These are phyloP conservation scores for Nematolebias whitei DNA, from an alignment of 2,113 vertebrate species.

Conservation along the genomic window DNA sequence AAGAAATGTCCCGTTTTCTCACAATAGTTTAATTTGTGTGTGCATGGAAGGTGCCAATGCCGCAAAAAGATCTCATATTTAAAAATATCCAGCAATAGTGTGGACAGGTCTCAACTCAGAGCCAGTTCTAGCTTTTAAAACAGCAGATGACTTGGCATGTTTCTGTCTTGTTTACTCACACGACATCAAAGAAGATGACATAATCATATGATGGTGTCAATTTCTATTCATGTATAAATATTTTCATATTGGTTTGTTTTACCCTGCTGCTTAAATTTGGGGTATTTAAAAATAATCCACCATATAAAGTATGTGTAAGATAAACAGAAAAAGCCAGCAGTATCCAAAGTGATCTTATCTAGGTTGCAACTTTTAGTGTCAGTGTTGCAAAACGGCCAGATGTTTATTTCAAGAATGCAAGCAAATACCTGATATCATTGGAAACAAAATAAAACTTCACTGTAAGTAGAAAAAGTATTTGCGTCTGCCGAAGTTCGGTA, in stretches of 20 bases:
- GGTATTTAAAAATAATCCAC: not conserved
- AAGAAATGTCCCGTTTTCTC: too few species aligned
- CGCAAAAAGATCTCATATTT: too few species aligned
- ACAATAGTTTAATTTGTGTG: too few species aligned
- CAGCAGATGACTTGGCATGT: too few species aligned
- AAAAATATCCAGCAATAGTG: too few species aligned
- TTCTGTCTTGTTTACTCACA: too few species aligned
- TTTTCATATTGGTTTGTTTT: too few species aligned
- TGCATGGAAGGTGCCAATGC: too few species aligned
- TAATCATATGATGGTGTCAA: not conserved
- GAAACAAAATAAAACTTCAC: constrained; percentile 14
- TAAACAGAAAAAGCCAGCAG: not conserved
- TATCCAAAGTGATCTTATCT: not conserved
- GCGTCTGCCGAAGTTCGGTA: constrained; percentile 1
- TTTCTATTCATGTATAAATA: not conserved
- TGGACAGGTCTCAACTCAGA: too few species aligned
- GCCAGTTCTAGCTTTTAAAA: too few species aligned
- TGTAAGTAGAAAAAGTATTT: constrained; percentile 16
- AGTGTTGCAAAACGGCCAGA: not conserved
- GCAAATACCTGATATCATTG: constrained; percentile 17
- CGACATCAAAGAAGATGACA: not conserved
- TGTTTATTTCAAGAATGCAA: constrained; percentile 20
- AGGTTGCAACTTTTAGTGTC: not conserved
- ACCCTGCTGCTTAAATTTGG: not conserved
- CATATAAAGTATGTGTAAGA: too few species aligned